phyloP scores from a whole-genome alignment of 2,888 invertebrate species.

The Helicoverpa assulta region DNA sequence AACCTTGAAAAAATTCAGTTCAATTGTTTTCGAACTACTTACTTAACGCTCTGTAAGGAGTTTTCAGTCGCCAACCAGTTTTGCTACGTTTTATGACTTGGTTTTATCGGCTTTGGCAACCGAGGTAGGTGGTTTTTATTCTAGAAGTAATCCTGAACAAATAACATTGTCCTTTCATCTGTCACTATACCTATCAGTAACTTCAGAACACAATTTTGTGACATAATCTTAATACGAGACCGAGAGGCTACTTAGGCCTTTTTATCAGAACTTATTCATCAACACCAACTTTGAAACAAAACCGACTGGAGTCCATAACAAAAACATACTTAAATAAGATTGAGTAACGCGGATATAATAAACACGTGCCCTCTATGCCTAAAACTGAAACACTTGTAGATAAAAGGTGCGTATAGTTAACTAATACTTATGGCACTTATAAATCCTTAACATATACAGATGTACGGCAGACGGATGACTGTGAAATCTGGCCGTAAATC shows the following conservation, averaged over 20 bases:
- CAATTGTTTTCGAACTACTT: constrained; percentile 27
- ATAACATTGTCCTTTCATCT: too few species aligned
- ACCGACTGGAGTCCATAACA: constrained; percentile 33
- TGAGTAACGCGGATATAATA: constrained; percentile 61
- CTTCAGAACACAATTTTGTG: not conserved
- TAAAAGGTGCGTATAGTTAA: constrained; percentile 58
- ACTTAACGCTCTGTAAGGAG: constrained; percentile 7
- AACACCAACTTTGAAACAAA: constrained; percentile 43
- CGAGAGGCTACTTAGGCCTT: not conserved
- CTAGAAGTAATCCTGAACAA: too few species aligned
- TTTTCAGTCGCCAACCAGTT: not conserved
- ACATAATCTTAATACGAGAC: not conserved
- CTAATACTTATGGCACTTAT: constrained; percentile 61
- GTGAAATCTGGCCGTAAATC: constrained; percentile 85
- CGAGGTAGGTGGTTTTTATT: too few species aligned
- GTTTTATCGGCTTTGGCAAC: too few species aligned
- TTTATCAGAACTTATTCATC: constrained; percentile 20
- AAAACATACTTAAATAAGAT: constrained; percentile 55
- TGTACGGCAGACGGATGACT: constrained; percentile 70
- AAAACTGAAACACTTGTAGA: constrained; percentile 60
- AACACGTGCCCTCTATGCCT: constrained; percentile 62
- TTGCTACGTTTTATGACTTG: not conserved
- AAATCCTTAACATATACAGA: constrained; percentile 63
- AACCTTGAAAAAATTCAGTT: constrained; percentile 31
- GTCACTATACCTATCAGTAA: too few species aligned